Evolutionary conservation across 2,888 invertebrate species (phyloP).

Genomic region (Tinea pellionella): DNA sequence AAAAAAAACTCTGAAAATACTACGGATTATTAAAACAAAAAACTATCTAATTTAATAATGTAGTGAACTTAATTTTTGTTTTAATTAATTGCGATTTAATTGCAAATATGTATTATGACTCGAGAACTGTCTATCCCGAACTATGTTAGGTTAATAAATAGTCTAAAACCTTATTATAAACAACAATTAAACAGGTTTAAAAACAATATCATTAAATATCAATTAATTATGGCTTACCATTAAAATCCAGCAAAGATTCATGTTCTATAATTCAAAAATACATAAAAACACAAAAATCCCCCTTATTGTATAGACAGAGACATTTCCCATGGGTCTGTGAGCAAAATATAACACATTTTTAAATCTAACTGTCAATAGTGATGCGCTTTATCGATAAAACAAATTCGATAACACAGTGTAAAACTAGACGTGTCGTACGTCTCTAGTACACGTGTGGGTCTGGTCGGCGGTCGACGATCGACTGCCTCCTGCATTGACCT

Average conservation of each 20-base stretch:
- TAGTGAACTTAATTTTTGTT: too few species aligned
- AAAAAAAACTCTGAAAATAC: too few species aligned
- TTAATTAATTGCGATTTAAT: too few species aligned
- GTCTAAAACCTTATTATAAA: too few species aligned
- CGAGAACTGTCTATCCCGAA: too few species aligned
- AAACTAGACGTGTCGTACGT: conserved; percentile 59
- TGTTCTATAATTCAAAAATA: conserved; percentile 33
- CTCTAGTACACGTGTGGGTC: conserved; percentile 62
- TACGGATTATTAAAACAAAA: too few species aligned
- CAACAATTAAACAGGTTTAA: not conserved
- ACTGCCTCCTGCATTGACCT: conserved; percentile 54
- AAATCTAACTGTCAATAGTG: conserved; percentile 8
- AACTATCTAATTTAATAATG: too few species aligned
- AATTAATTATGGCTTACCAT: conserved; percentile 36
- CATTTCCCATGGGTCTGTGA: conserved; percentile 56
- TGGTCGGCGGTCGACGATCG: conserved; percentile 53
- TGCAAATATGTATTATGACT: too few species aligned
- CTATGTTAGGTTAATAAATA: too few species aligned
- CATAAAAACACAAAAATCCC: conserved; percentile 25
- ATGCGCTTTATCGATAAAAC: not conserved
- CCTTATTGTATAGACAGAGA: conserved; percentile 60
- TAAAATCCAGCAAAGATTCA: conserved; percentile 51
- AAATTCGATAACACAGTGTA: conserved; percentile 28
- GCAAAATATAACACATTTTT: conserved; percentile 44
- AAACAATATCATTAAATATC: not conserved